A percentile compares a stretch with the other conserved stretches of the same genome.
Conservation (phyloP, 2,113 vertebrate genomes). For the Chloropsis cyanopogon region DNA sequence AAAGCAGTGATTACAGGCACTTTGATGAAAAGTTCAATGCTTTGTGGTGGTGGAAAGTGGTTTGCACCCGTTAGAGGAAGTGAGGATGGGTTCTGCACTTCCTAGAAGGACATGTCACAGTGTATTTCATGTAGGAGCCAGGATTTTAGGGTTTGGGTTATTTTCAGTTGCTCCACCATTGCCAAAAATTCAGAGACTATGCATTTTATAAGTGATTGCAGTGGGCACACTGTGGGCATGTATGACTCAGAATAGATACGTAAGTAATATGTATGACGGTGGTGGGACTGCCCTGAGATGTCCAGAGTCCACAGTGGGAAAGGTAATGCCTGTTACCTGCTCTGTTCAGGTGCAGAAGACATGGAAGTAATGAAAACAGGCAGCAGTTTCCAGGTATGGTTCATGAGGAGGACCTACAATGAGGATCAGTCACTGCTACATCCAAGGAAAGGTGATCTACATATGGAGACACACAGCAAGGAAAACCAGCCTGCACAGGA, state of each 20-base stretch:
- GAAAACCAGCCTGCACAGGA: neutral
- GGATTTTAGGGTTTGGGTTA: neutral
- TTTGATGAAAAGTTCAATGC: neutral
- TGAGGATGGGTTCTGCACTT: neutral
- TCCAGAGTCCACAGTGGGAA: neutral
- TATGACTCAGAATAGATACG: neutral
- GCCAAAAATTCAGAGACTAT: neutral
- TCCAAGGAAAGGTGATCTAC: neutral
- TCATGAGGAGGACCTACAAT: neutral
- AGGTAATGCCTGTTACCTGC: neutral
- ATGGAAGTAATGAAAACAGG: neutral
- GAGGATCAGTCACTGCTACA: neutral
- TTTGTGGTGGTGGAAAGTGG: neutral
- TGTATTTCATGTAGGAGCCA: neutral
- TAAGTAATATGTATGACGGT: no score
- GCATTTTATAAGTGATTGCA: neutral
- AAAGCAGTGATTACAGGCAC: neutral
- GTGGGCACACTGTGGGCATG: neutral
- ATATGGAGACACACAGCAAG: neutral
- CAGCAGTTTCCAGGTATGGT: neutral
- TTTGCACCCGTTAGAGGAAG: neutral
- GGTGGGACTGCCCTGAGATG: neutral
- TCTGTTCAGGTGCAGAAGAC: neutral
- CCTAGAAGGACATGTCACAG: neutral
- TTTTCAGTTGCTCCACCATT: neutral